Evolutionary conservation across 2,888 invertebrate species (phyloP).

Genomic region (Phaedon cochleariae): DNA sequence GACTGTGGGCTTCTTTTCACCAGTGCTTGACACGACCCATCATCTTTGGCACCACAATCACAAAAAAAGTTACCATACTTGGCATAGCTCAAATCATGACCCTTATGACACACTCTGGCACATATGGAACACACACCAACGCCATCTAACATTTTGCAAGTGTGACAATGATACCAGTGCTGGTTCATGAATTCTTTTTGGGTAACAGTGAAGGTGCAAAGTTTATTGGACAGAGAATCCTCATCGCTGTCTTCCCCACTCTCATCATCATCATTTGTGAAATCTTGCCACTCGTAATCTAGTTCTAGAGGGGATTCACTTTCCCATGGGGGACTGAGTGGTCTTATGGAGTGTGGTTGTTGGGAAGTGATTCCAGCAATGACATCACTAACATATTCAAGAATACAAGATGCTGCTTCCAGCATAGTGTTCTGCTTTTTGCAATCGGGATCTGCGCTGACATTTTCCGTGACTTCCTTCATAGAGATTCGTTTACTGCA

Average conservation of each 20-base stretch:
- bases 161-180: constrained; percentile 99
- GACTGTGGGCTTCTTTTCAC: constrained; percentile 70
- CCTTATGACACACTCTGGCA: constrained; percentile 95
- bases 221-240: constrained; percentile 86
- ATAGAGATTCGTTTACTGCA: constrained; percentile 70
- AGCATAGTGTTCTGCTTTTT: constrained; percentile 65
- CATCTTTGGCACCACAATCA: constrained; percentile 97
- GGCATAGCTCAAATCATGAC: constrained; percentile 96
- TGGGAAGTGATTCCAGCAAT: constrained; percentile 65
- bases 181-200: constrained; percentile 96
- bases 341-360: constrained; percentile 54
- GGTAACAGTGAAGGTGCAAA: constrained; percentile 96
- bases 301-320: constrained; percentile 77
- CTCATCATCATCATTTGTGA: constrained; percentile 90
- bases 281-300: constrained; percentile 88
- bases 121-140: constrained; percentile 98
- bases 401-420: constrained; percentile 83
- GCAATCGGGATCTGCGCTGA: constrained; percentile 63
- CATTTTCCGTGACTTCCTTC: constrained; percentile 68
- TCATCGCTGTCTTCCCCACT: constrained; percentile 96
- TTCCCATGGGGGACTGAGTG: constrained; percentile 80
- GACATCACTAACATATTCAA: constrained; percentile 86
- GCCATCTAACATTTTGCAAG: constrained; percentile 97
- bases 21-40: constrained; percentile 76
- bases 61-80: constrained; percentile 99